Conservation (phyloP, 2,797 vertebrate genomes). For the Columba guinea region DNA sequence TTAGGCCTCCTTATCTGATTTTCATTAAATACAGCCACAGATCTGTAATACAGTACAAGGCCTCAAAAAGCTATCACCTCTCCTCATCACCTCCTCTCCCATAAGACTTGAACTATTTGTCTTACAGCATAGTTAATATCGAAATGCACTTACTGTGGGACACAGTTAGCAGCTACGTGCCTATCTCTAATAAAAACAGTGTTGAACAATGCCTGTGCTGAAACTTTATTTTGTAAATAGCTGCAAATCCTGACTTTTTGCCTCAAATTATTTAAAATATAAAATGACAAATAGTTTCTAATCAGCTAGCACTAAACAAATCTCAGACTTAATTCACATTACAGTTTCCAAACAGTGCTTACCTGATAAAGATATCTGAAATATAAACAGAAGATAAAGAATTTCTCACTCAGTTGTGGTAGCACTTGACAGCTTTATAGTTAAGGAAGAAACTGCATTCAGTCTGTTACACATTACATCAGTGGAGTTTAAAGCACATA, state of each 20-base stretch:
- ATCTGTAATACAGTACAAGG: background rate
- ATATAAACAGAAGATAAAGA: background rate
- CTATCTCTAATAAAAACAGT: background rate
- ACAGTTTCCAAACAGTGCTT: background rate
- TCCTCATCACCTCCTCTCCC: too few relatives aligned
- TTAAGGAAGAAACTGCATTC: background rate
- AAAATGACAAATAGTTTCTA: background rate
- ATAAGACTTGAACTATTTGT: background rate
- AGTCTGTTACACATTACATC: background rate
- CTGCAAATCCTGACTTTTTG: background rate
- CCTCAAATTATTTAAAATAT: background rate
- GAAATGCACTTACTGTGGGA: background rate
- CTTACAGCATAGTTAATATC: background rate
- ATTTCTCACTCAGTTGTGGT: background rate
- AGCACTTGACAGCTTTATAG: background rate
- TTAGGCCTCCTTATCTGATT: background rate
- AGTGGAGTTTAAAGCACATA: background rate
- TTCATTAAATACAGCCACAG: background rate
- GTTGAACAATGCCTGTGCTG: background rate
- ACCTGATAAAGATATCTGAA: background rate
- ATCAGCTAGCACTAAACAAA: background rate
- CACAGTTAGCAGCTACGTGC: background rate
- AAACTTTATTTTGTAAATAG: background rate
- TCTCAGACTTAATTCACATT: background rate
- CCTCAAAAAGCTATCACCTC: too few relatives aligned